Base-by-base conservation (phyloP, 2,888 invertebrate species). In the Pseudococcus longispinus region DNA sequence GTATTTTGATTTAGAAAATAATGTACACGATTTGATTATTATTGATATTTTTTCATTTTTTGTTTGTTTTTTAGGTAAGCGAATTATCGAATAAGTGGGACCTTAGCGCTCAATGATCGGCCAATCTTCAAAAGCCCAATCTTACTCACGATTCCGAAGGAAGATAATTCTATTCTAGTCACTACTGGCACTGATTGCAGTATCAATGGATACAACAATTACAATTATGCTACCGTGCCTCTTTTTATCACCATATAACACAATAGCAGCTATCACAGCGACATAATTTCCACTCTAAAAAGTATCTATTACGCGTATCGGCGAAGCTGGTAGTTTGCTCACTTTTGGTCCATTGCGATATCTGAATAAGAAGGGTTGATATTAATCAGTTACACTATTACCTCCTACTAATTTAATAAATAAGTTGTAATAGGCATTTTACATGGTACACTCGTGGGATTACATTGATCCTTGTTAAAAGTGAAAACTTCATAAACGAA, bases 401-500 rank as follows among this genome's bases (percentile, higher is more conserved):
- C 77, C 77, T 80, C 77, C 77, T 80, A 80, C 77, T 80, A 80
- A 80, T 80, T 80, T 80, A 80, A 80, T 80, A 80, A 80, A 80
- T 80, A 80, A 80, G 77, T 80, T 80, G 77, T 80, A 80, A 80
- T 80, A 42, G 77, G 42, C 77, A 80, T 80, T 80, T 80, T 80
- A 80, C 77, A 80, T 42, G 77, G 77, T 80, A 80, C 42, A 20
- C 77, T 29, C 77, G 77, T 80, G 77, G 77, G 77, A 80, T 80
- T 80, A 80, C 77, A 80, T 80, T 80, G 77, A 80, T 80, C 77
- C 77, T 42, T 42, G 77, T 80, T 80, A 80, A 42, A 80, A 80
- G 77, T 80, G 77, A 80, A 80, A 80, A 80, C 77, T 80, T 80
- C 77, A 80, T 80, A 80, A 80, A 80, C 29, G 80, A 86, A 86